Conservation (phyloP, 2,113 vertebrate genomes). For the Ardeotis arabs region DNA sequence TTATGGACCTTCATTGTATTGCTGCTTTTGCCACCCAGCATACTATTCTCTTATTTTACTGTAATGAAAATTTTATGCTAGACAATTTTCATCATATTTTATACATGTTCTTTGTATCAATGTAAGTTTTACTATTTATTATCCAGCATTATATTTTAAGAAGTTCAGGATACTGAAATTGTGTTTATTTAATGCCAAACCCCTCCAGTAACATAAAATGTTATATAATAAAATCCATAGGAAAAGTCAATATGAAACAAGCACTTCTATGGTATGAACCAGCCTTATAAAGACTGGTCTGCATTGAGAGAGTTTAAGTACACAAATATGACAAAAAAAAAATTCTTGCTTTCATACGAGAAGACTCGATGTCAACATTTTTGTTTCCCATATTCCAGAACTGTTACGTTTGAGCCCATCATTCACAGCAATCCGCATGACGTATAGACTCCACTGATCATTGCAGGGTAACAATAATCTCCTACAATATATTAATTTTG, state of each 20-base stretch:
- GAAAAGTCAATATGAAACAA: background rate
- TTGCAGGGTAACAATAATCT: background rate
- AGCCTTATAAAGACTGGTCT: background rate
- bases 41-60: background rate
- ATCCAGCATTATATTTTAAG: background rate
- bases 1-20: background rate
- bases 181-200: background rate
- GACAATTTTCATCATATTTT: background rate
- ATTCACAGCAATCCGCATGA: background rate
- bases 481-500: background rate
- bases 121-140: background rate
- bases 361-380: background rate
- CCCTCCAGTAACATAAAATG: background rate
- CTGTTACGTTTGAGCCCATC: background rate
- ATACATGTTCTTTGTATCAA: background rate
- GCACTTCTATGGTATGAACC: background rate
- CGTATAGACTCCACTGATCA: background rate
- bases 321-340: background rate
- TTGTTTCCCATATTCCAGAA: background rate
- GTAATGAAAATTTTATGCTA: background rate
- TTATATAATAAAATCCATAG: background rate
- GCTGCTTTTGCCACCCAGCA: rapidly evolving
- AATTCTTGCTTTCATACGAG: background rate
- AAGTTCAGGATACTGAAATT: background rate
- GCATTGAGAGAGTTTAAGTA: background rate